These are phyloP conservation scores for Ranitomeya imitator DNA, from an alignment of 2,113 vertebrate species.

Conservation along the genomic window DNA sequence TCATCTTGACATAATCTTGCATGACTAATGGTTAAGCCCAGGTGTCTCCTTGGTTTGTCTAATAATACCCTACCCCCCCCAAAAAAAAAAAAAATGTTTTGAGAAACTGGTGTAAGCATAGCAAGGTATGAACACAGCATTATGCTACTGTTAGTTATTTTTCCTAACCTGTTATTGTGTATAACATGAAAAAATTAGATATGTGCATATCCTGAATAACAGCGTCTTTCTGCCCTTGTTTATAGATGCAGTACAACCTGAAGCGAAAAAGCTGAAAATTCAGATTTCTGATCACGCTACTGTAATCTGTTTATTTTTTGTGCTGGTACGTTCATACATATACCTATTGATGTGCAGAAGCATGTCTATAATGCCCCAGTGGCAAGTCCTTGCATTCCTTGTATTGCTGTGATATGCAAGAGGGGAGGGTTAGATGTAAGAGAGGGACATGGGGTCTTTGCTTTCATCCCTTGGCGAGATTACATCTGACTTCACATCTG, in stretches of 20 bases:
- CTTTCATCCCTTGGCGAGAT: constrained; percentile 55
- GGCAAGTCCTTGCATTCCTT: constrained; percentile 49
- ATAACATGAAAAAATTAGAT: neutral
- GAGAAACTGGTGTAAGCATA: no score
- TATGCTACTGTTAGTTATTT: neutral
- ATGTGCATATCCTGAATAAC: neutral
- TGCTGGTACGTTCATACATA: constrained; percentile 10
- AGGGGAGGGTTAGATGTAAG: constrained; percentile 49
- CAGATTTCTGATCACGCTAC: neutral
- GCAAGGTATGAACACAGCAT: neutral
- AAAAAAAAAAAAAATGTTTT: no score
- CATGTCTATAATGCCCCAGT: constrained; percentile 53
- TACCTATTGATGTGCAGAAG: constrained; percentile 54
- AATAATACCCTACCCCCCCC: no score
- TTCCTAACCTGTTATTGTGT: neutral
- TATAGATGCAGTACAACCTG: neutral
- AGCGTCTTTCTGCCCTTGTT: neutral
- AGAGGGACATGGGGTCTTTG: constrained; percentile 55
- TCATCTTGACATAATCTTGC: no score
- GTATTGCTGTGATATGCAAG: constrained; percentile 42
- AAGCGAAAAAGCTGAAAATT: neutral
- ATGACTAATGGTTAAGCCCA: no score
- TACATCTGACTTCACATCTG: constrained; percentile 59
- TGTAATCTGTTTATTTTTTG: constrained; percentile 22
- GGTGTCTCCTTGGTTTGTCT: no score